Conservation (phyloP, 2,797 vertebrate genomes). For the Atherinosoma microstoma region DNA sequence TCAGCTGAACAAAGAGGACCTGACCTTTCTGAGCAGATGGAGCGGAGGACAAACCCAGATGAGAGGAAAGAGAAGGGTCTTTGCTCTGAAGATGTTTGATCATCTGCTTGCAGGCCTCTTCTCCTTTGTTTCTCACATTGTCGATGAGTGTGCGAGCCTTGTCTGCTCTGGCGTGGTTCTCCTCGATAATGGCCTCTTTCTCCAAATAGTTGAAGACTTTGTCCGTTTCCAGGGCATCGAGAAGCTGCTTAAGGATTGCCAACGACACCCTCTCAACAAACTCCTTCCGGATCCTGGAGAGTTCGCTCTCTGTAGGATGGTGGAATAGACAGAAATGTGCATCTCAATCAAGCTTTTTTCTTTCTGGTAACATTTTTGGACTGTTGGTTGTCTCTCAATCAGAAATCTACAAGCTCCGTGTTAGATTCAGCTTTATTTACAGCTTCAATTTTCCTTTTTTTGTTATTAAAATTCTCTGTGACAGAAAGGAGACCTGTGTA, state of each 20-base stretch:
- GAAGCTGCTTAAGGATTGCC: not conserved
- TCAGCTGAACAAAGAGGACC: not conserved
- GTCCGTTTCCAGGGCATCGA: not conserved
- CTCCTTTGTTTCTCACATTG: slow-evolving; percentile 2
- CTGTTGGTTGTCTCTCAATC: no score
- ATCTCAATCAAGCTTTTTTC: not conserved
- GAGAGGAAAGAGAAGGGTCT: not conserved
- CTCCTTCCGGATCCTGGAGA: not conserved
- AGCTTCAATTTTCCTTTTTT: no score
- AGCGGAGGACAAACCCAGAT: not conserved
- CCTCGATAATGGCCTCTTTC: not conserved
- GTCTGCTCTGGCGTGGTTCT: rapidly evolving
- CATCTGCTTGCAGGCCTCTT: not conserved
- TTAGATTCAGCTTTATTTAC: no score
- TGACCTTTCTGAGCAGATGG: not conserved
- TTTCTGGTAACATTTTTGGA: not conserved
- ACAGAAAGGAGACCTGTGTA: no score
- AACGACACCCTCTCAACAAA: not conserved
- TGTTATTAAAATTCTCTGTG: no score
- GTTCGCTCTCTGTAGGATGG: not conserved
- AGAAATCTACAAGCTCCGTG: no score
- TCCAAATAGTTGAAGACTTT: not conserved
- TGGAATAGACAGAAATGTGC: no score
- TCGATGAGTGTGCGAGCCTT: not conserved
- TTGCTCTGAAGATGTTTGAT: not conserved